These are phyloP conservation scores for Corynorhinus townsendii DNA, from an alignment of 2,113 vertebrate genomes.

Conservation along the genomic window DNA sequence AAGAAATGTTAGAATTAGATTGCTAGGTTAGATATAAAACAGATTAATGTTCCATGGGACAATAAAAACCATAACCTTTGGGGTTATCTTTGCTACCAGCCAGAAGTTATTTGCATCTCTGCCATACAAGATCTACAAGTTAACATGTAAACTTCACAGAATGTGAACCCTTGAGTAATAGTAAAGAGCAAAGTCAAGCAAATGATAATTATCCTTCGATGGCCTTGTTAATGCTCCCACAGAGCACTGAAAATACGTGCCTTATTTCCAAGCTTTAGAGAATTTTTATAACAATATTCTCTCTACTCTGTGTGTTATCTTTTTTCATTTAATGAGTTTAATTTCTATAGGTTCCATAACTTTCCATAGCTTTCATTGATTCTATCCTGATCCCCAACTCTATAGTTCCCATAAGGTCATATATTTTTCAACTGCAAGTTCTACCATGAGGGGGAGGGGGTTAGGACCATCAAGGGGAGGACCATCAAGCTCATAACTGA, in stretches of 20 bases:
- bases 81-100: slow-evolving; percentile 21
- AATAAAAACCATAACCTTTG: slow-evolving; percentile 36
- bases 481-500: background rate
- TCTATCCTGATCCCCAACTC: background rate
- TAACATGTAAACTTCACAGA: background rate
- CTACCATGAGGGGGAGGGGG: background rate
- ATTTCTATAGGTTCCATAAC: background rate
- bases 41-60: background rate
- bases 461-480: too few relatives aligned
- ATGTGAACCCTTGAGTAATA: slow-evolving; percentile 29
- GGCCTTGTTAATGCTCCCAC: background rate
- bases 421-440: background rate
- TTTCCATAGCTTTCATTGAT: background rate
- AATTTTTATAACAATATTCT: background rate
- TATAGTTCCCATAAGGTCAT: background rate
- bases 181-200: slow-evolving; percentile 25
- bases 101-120: slow-evolving; percentile 46
- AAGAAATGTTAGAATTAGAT: slow-evolving; percentile 47
- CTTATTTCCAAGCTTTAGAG: background rate
- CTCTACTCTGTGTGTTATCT: background rate
- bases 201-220: slow-evolving; percentile 11
- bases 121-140: background rate
- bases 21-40: slow-evolving; percentile 16
- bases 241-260: background rate
- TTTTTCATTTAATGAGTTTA: background rate